Evolutionary conservation across 2,797 vertebrate species (phyloP), one percentile per base, ranked within the genome.

Genomic region (Euthynnus affinis): DNA sequence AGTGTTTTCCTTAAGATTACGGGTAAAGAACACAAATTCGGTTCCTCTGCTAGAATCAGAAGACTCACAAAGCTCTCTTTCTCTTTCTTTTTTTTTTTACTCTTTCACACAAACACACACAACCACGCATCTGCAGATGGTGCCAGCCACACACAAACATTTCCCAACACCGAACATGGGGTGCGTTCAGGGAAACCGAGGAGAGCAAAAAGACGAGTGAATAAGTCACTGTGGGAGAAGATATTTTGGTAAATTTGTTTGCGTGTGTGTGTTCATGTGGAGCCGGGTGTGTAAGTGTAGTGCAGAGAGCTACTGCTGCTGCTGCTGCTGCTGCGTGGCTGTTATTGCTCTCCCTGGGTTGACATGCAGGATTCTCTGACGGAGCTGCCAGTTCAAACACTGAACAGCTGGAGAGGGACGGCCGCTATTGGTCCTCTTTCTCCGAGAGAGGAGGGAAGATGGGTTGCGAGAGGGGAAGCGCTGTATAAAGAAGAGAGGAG

Each of bases 311-410:
- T 52, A 2, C 66, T 52, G 73, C 76, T 57, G 44, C 44, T 48
- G 2, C 66, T 52, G 73, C 76, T 59, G 44, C 44, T 48, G 44
- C 44, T 48, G 44, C 44, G 44, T 48, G 44, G 44, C 44, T 48
- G 44, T 48, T 48, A 48, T 20, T 48, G 44, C 44, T 48, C 44
- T 48, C 44, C 6, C 15, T 6, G 17, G 44, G 44, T 48, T 18
- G 17, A 48, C 17, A 48, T 48, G 76, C 75, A 58, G 46, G 60
- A 80, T 85, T 85, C 52, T 85, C 22, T 18, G 69, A 68, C n/a
- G 5, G 57, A 73, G 78, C 80, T 80, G 83, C 80, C 83, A 82
- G 83, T 58, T 73, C 56, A 88, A 91, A 88, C 82, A 87, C 10
- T 1, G 48, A 83, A 69, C 84, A 88, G 87, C 88, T 92, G 86